Conservation (phyloP, 2,113 vertebrate species). For the Poecilia latipinna region DNA sequence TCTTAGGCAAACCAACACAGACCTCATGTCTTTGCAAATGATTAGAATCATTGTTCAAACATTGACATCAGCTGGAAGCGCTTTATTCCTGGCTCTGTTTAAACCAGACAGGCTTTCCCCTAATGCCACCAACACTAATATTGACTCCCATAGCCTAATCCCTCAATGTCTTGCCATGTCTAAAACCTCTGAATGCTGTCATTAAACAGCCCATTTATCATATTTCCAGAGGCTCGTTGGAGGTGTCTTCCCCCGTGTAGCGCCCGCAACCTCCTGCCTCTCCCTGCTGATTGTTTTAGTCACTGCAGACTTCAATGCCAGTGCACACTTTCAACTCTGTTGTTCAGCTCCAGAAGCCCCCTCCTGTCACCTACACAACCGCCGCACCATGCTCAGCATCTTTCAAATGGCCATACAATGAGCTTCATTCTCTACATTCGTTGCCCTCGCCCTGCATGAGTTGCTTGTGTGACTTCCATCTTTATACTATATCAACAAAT, state of each 20-base stretch:
- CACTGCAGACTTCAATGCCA: constrained; percentile 43
- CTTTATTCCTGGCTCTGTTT: constrained; percentile 70
- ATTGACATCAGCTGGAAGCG: constrained; percentile 78
- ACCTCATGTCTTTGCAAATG: constrained; percentile 72
- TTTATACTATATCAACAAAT: constrained; percentile 74
- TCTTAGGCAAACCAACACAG: constrained; percentile 64
- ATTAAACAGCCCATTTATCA: constrained; percentile 74
- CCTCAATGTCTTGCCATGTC: constrained; percentile 71
- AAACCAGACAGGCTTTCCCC: constrained; percentile 70
- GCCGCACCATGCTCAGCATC: constrained; percentile 36
- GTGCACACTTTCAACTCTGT: constrained; percentile 44
- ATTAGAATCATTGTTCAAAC: constrained; percentile 79
- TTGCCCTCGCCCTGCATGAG: constrained; percentile 66
- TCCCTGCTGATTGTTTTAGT: constrained; percentile 45
- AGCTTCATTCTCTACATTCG: constrained; percentile 69
- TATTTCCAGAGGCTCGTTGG: constrained; percentile 60
- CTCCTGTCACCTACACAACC: constrained; percentile 6
- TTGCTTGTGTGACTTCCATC: constrained; percentile 63
- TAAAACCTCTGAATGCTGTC: constrained; percentile 63
- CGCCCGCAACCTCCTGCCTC: constrained; percentile 17
- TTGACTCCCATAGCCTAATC: constrained; percentile 76
- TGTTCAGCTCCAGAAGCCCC: constrained; percentile 44
- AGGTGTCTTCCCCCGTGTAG: constrained; percentile 39
- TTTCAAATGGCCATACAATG: constrained; percentile 65
- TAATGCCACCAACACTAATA: constrained; percentile 73